Evolutionary conservation across 2,113 vertebrate species (phyloP).

Genomic region (Poecile atricapillus): DNA sequence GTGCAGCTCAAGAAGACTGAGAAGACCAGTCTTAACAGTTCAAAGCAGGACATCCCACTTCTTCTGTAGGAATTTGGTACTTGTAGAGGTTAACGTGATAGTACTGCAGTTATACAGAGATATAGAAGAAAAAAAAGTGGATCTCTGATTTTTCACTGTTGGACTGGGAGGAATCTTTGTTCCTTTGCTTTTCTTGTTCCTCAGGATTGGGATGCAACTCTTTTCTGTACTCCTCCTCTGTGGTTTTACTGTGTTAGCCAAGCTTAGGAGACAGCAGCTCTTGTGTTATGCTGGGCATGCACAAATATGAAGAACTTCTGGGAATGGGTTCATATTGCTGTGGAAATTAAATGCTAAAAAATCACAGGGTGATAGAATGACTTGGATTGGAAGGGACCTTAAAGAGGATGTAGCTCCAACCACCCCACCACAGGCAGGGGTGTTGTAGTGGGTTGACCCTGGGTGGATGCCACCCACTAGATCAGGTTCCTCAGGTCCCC

Average conservation of each 20-base stretch:
- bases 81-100: neutral
- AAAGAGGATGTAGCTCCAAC: neutral
- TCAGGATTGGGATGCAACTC: neutral
- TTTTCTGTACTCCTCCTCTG: neutral
- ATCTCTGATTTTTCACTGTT: neutral
- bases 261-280: neutral
- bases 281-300: neutral
- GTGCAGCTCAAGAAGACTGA: neutral
- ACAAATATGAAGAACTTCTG: neutral
- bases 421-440: neutral
- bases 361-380: neutral
- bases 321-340: neutral
- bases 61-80: neutral
- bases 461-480: neutral
- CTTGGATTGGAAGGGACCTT: neutral
- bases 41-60: neutral
- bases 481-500: neutral
- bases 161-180: neutral
- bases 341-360: neutral
- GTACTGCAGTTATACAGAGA: neutral
- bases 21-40: neutral
- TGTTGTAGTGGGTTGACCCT: neutral
- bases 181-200: neutral
- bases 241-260: neutral
- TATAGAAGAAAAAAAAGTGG: neutral